Evolutionary conservation across 1,140 invertebrate species (phyloP), one percentile per base, ranked within the genome.

Genomic region (Mya arenaria): DNA sequence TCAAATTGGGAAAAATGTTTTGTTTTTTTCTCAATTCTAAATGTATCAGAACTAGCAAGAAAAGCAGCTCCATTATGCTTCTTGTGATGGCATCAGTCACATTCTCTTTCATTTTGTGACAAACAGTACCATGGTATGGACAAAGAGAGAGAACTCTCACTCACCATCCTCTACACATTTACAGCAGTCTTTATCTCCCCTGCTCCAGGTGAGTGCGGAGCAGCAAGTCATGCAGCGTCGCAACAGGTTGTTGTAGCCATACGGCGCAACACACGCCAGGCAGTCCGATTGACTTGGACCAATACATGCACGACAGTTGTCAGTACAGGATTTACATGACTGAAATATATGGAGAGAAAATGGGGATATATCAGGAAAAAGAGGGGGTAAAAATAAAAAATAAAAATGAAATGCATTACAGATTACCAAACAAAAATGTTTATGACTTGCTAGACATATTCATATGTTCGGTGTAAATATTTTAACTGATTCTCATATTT

Each of bases 111-210:
- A n/a, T n/a, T n/a, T n/a, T n/a, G n/a, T n/a, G n/a, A n/a, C n/a
- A n/a, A n/a, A n/a, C n/a, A n/a, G n/a, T n/a, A n/a, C n/a, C n/a
- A n/a, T n/a, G n/a, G n/a, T n/a, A n/a, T n/a, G n/a, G n/a, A n/a
- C n/a, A n/a, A n/a, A n/a, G n/a, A n/a, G 19, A 63, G 8, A 28
- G 4, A 63, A 25, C 8, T 8, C 28, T 44, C 25, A 63, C 73
- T 63, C 62, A 81, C 78, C 78, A 36, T 81, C 78, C 69, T 81
- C 78, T 41, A 81, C 48, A 72, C 78, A 81, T 39, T 81, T 48
- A 37, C 78, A 81, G 32, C 78, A 81, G 37, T 60, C 56, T 10
- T 69, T 71, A 1, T 71, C 1, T 3, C 48, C 36, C 15, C 30
- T 17, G 23, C 56, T 25, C 19, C 17, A 19, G 23, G 65, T 63